These are phyloP conservation scores for Hecatera dysodea DNA, from an alignment of 2,888 invertebrate species.

Conservation along the genomic window DNA sequence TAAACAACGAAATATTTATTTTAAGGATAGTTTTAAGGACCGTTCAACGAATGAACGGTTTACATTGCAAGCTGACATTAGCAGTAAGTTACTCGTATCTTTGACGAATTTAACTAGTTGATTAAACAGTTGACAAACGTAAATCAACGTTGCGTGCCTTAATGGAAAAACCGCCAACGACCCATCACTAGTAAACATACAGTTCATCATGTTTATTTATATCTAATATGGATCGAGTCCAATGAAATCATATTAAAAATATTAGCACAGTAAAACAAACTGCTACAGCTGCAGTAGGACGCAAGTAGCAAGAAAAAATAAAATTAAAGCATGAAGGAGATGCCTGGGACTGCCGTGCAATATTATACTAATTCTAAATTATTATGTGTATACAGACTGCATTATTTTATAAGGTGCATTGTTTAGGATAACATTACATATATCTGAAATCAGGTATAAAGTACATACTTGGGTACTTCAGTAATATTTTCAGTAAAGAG, in stretches of 20 bases:
- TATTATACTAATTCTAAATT: slow-evolving; percentile 7
- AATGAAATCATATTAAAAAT: slow-evolving; percentile 5
- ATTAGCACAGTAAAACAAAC: slow-evolving; percentile 1
- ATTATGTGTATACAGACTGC: not conserved
- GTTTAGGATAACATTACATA: not conserved
- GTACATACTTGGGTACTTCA: not conserved
- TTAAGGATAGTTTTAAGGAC: too few species aligned
- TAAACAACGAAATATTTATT: too few species aligned
- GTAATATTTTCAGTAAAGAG: not conserved
- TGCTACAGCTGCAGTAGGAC: not conserved
- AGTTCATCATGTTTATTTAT: slow-evolving; percentile 11
- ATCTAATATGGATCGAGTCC: slow-evolving; percentile 4
- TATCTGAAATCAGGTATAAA: not conserved
- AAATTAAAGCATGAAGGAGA: not conserved
- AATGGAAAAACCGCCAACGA: too few species aligned
- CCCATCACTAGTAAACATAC: too few species aligned
- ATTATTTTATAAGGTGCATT: slow-evolving; percentile 1
- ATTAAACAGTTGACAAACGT: too few species aligned
- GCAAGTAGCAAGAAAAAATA: not conserved
- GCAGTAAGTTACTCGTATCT: too few species aligned
- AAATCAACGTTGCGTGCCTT: too few species aligned
- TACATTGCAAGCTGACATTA: too few species aligned
- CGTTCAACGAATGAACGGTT: too few species aligned
- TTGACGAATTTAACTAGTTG: too few species aligned
- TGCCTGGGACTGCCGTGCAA: not conserved